Conservation (phyloP, 2,113 vertebrate genomes). For the Cyanistes caeruleus region DNA sequence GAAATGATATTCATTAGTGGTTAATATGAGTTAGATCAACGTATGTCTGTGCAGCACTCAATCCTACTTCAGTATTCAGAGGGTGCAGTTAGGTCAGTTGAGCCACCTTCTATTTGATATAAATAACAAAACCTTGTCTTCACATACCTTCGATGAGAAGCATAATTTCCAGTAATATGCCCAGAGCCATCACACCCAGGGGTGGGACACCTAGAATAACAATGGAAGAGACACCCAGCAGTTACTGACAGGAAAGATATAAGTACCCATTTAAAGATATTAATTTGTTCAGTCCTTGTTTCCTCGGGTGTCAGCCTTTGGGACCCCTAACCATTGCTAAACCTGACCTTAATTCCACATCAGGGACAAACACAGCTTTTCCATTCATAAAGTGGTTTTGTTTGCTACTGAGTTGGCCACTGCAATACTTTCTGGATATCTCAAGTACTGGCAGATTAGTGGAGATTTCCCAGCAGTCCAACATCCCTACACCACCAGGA, state of each 20-base stretch:
- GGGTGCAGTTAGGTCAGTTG: background rate
- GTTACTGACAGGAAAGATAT: background rate
- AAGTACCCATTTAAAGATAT: background rate
- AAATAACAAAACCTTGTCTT: background rate
- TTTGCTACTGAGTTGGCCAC: background rate
- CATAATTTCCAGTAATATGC: slow-evolving; percentile 99
- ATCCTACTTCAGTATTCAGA: background rate
- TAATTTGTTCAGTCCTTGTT: background rate
- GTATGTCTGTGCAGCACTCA: background rate
- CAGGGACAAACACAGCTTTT: background rate
- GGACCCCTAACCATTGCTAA: background rate
- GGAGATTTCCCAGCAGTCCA: background rate
- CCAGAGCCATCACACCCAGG: slow-evolving; percentile 98
- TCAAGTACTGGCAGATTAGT: background rate
- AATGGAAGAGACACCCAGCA: slow-evolving; percentile 41
- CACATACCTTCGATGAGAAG: slow-evolving; percentile 95
- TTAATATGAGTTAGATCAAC: background rate
- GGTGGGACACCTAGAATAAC: slow-evolving; percentile 91
- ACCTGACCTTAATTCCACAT: background rate
- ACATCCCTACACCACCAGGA: background rate
- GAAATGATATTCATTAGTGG: background rate
- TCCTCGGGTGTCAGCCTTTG: background rate
- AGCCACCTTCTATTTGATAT: background rate
- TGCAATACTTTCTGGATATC: background rate
- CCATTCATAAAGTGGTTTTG: background rate